These are phyloP conservation scores for Erynnis tages DNA, from an alignment of 2,888 invertebrate genomes.

Conservation along the genomic window DNA sequence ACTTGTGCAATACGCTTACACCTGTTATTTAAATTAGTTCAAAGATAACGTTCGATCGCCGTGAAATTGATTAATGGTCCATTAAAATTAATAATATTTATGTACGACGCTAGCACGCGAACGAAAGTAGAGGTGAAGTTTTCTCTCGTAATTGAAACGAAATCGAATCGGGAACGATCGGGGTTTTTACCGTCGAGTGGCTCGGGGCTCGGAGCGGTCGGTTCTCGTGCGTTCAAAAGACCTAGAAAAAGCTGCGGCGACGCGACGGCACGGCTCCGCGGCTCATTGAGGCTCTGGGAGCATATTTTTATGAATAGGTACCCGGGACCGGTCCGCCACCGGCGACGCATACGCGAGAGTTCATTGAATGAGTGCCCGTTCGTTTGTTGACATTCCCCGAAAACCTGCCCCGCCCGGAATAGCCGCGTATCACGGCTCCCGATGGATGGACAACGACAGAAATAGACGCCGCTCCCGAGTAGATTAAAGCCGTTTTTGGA, in stretches of 20 bases:
- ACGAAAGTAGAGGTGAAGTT: constrained; percentile 40
- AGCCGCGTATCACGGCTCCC: constrained; percentile 58
- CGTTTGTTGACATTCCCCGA: constrained; percentile 81
- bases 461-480: constrained; percentile 66
- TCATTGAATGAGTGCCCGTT: constrained; percentile 77
- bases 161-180: constrained; percentile 28
- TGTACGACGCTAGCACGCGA: constrained; percentile 48
- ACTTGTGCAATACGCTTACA: constrained; percentile 59
- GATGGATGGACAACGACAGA: constrained; percentile 70
- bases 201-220: constrained; percentile 1
- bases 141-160: constrained; percentile 38
- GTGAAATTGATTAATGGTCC: constrained; percentile 54
- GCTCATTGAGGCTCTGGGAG: constrained; percentile 71
- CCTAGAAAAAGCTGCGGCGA: constrained; percentile 51
- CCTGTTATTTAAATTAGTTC: constrained; percentile 49
- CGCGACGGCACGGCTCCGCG: constrained; percentile 49
- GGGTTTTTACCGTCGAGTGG: constrained; percentile 7
- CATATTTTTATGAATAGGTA: constrained; percentile 75
- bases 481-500: constrained; percentile 68
- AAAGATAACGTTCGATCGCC: constrained; percentile 37
- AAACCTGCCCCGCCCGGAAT: constrained; percentile 79
- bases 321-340: constrained; percentile 70
- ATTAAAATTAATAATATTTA: constrained; percentile 42
- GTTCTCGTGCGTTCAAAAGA: constrained; percentile 23
- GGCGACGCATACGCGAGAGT: constrained; percentile 66